Evolutionary conservation across 2,888 invertebrate genomes (phyloP).

Genomic region (Prionchulus punctatus): DNA sequence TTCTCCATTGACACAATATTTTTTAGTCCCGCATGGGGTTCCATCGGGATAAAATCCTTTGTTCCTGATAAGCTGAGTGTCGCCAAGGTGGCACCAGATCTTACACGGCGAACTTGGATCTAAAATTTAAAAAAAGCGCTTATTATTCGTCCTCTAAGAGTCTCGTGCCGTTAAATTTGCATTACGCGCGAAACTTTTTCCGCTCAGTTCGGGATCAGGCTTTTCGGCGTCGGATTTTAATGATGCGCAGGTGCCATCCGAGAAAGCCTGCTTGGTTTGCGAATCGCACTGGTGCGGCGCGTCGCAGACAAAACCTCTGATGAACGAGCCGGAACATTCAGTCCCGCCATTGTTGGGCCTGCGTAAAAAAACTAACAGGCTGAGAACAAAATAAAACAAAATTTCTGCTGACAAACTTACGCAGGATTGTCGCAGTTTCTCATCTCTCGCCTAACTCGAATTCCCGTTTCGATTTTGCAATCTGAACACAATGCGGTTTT

Average conservation of each 20-base stretch:
- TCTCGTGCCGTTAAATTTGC: neutral
- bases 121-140: conserved; percentile 12
- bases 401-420: conserved; percentile 15
- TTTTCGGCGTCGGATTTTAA: conserved; percentile 20
- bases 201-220: conserved; percentile 27
- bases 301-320: conserved; percentile 27
- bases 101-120: conserved; percentile 29
- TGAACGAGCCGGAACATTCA: conserved; percentile 22
- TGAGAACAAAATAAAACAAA: neutral
- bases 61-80: conserved; percentile 28
- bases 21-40: conserved; percentile 24
- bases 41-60: conserved; percentile 31
- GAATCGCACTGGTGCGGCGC: conserved; percentile 10
- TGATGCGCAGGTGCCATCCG: conserved; percentile 20
- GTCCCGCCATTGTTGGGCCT: conserved; percentile 31
- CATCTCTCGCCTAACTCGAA: conserved; percentile 23
- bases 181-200: conserved; percentile 26
- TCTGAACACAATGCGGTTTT: conserved; percentile 25
- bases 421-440: conserved; percentile 29
- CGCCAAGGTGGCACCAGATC: conserved; percentile 29
- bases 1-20: conserved; percentile 26
- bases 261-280: neutral
- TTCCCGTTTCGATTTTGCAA: conserved; percentile 24
- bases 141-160: neutral
- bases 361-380: neutral